Evolutionary conservation across 2,113 vertebrate species (phyloP).

Genomic region (Phalacrocorax aristotelis): DNA sequence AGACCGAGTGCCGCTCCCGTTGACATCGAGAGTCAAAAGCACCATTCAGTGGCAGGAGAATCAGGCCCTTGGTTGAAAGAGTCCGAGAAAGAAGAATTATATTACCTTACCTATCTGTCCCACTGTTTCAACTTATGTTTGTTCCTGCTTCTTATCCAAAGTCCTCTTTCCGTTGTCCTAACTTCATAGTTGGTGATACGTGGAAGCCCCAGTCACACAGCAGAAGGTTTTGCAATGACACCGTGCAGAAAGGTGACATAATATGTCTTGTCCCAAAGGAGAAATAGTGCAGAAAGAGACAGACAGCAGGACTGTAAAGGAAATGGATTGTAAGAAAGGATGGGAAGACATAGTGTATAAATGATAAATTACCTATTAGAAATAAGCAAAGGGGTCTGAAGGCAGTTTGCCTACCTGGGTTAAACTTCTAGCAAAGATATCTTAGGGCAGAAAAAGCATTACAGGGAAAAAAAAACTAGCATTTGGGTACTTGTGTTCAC

Average conservation of each 20-base stretch:
- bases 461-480: neutral
- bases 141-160: conserved; percentile 38
- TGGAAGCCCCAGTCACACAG: neutral
- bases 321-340: neutral
- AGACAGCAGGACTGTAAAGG: neutral
- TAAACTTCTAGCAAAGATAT: neutral
- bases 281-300: neutral
- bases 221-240: neutral
- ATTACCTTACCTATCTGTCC: neutral
- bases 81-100: neutral
- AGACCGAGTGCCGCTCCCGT: neutral
- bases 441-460: neutral
- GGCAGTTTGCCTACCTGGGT: neutral
- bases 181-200: neutral
- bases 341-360: neutral
- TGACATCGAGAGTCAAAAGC: conserved; percentile 9
- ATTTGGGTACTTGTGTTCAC: neutral
- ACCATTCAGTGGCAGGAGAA: neutral
- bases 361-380: neutral
- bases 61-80: neutral
- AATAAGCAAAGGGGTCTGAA: neutral
- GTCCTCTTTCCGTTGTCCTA: conserved; percentile 13
- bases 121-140: conserved; percentile 13
- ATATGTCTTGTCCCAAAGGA: neutral
- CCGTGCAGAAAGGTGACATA: neutral